These are phyloP conservation scores for Hemibagrus guttatus DNA, from an alignment of 2,797 vertebrate species.

Conservation along the genomic window DNA sequence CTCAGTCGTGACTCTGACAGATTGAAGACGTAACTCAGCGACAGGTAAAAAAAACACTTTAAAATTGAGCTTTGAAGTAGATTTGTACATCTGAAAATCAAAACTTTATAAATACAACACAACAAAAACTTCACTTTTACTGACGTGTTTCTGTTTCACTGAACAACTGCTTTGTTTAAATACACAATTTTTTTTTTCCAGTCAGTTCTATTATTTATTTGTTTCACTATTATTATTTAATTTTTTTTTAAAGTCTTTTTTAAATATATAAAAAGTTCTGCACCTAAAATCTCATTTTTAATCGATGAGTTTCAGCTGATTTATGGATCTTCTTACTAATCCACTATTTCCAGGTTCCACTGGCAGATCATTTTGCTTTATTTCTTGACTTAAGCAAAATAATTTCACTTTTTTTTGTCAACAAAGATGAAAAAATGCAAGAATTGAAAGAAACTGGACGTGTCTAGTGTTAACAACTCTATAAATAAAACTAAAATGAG, in stretches of 20 bases:
- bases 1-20: background rate
- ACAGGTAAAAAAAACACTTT: background rate
- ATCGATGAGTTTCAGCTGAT: background rate
- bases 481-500: background rate
- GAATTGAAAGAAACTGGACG: background rate
- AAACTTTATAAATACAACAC: background rate
- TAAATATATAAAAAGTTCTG: background rate
- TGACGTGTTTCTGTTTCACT: background rate
- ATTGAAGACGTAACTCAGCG: background rate
- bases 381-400: background rate
- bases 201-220: background rate
- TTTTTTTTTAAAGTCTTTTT: background rate
- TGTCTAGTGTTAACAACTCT: background rate
- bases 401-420: background rate
- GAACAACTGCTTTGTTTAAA: background rate
- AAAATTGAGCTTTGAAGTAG: background rate
- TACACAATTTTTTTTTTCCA: background rate
- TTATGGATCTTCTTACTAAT: background rate
- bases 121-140: background rate
- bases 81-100: background rate
- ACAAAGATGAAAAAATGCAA: background rate
- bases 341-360: background rate
- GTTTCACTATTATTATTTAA: background rate
- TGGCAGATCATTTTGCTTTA: background rate
- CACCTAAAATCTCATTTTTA: background rate